These are phyloP conservation scores for Morphnarchus princeps DNA, from an alignment of 2,113 vertebrate species.

Conservation along the genomic window DNA sequence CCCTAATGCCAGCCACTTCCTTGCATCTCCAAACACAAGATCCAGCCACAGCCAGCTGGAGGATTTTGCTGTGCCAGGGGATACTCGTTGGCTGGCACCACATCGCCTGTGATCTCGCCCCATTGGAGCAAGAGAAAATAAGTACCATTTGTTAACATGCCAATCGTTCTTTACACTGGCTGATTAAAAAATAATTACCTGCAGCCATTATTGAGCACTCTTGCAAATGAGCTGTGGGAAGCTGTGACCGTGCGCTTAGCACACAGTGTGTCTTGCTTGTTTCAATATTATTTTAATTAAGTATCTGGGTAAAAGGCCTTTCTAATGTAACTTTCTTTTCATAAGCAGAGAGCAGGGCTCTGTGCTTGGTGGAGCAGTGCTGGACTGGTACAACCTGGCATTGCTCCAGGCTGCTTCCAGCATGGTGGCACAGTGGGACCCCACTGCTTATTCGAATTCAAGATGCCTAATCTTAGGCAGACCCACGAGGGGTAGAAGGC, in stretches of 20 bases:
- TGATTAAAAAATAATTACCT: constrained; percentile 73
- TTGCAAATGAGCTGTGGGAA: constrained; percentile 67
- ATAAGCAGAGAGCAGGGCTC: background rate
- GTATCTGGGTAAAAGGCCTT: constrained; percentile 55
- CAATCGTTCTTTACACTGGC: constrained; percentile 56
- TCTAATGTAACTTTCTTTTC: constrained; percentile 53
- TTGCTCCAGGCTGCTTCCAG: background rate
- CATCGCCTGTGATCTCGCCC: background rate
- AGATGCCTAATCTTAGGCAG: background rate
- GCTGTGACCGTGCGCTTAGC: constrained; percentile 10
- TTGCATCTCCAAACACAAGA: background rate
- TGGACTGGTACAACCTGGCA: accelerated
- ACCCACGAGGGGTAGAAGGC: background rate
- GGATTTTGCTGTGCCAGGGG: background rate
- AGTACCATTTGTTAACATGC: constrained; percentile 63
- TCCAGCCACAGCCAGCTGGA: background rate
- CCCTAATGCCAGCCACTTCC: background rate
- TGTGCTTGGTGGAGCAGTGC: accelerated
- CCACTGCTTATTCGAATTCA: background rate
- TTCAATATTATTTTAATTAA: constrained; percentile 69
- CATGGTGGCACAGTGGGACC: background rate
- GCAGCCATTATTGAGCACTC: constrained; percentile 53
- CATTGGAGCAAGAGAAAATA: constrained; percentile 13
- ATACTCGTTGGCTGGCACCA: background rate
- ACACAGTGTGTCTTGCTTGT: constrained; percentile 48